Conservation (phyloP, 2,888 invertebrate genomes). For the Dichetophora obliterata region DNA sequence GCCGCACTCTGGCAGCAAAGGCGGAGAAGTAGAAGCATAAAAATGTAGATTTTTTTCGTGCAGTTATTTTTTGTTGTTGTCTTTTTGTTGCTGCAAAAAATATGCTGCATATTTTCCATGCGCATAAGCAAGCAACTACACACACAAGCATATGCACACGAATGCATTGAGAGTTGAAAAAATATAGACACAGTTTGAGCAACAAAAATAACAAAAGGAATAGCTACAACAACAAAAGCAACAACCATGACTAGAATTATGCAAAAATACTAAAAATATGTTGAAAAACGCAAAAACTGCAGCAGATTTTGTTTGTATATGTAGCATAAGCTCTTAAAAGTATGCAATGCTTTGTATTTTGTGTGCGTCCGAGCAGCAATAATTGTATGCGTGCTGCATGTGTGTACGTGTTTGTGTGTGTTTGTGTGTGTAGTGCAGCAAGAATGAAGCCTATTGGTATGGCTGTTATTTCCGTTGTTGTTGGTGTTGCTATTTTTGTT, state of each 20-base stretch:
- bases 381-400: background rate
- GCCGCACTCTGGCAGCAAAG: background rate
- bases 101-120: conserved; percentile 29
- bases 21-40: background rate
- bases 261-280: conserved; percentile 14
- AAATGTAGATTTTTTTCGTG: background rate
- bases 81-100: conserved; percentile 16
- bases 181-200: background rate
- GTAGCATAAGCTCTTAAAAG: conserved; percentile 1
- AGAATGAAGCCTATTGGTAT: background rate
- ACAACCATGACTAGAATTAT: background rate
- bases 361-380: background rate
- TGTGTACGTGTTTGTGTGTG: background rate
- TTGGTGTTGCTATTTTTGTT: background rate
- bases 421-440: background rate
- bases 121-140: conserved; percentile 24
- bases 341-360: conserved; percentile 21
- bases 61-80: background rate
- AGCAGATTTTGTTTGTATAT: background rate
- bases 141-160: background rate
- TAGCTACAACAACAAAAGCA: background rate
- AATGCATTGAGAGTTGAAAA: background rate
- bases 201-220: background rate
- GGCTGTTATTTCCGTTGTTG: background rate
- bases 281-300: background rate